Evolutionary conservation across 64 coral and sea anemone species (phyloP).

Genomic region (Pocillopora damicornis): DNA sequence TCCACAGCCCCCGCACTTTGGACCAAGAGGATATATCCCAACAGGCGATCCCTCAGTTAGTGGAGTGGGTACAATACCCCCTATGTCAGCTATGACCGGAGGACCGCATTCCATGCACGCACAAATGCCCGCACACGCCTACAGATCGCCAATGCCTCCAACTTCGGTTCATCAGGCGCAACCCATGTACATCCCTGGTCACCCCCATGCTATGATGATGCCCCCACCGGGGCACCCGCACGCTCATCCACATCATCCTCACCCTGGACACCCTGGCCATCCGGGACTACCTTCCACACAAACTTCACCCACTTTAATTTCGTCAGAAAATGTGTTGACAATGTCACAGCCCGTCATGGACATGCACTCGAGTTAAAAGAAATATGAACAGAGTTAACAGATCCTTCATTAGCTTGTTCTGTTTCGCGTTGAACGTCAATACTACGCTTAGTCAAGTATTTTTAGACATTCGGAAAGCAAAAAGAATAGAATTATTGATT

Average conservation of each 20-base stretch:
- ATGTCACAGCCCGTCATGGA: constrained; percentile 95
- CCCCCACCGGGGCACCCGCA: constrained; percentile 94
- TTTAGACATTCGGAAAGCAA: constrained; percentile 18
- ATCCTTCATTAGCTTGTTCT: constrained; percentile 21
- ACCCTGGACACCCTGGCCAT: constrained; percentile 71
- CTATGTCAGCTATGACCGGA: constrained; percentile 61
- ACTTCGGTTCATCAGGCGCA: constrained; percentile 70
- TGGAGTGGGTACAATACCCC: constrained; percentile 82
- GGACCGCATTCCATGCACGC: constrained; percentile 93
- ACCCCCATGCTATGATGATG: constrained; percentile 99
- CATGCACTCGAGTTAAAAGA: constrained; percentile 91
- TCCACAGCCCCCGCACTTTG: constrained; percentile 84
- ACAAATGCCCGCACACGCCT: constrained; percentile 90
- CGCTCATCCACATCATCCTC: constrained; percentile 93
- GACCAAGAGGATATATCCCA: constrained; percentile 88
- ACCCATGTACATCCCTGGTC: constrained; percentile 98
- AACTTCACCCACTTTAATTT: constrained; percentile 94
- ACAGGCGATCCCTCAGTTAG: constrained; percentile 67
- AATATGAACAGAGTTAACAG: constrained; percentile 33
- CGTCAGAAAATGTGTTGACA: constrained; percentile 81
- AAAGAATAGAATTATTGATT: constrained; percentile 39
- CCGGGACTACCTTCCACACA: constrained; percentile 89
- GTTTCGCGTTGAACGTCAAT: constrained; percentile 50
- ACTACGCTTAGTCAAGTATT: constrained; percentile 44
- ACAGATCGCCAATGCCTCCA: constrained; percentile 89